Evolutionary conservation across 1,140 invertebrate genomes (phyloP).

Genomic region (Macrostomum lignano): DNA sequence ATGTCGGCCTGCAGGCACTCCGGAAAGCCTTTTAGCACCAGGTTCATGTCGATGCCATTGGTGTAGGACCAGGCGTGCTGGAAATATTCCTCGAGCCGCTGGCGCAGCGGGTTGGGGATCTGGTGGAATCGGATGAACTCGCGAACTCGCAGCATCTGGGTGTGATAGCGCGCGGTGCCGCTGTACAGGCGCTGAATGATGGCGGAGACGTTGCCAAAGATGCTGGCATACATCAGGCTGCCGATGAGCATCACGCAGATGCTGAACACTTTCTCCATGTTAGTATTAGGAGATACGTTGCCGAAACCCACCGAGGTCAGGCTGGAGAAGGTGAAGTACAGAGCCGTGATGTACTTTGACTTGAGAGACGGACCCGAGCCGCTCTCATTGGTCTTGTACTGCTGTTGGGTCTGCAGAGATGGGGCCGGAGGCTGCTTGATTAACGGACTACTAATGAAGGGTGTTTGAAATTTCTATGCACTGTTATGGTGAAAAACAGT

Average conservation of each 20-base stretch:
- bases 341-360: constrained; percentile 49
- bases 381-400: constrained; percentile 9
- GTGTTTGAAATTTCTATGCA: no score
- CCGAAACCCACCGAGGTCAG: constrained; percentile 94
- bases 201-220: constrained; percentile 96
- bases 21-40: constrained; percentile 75
- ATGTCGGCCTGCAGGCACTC: constrained; percentile 99
- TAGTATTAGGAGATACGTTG: constrained; percentile 82
- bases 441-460: no score
- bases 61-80: constrained; percentile 99
- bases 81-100: constrained; percentile 97
- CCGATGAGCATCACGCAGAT: constrained; percentile 97
- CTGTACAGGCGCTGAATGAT: constrained; percentile 99
- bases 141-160: constrained; percentile 96
- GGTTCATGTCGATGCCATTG: constrained; percentile 87
- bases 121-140: constrained; percentile 99
- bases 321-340: constrained; percentile 94
- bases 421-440: no score
- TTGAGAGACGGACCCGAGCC: constrained; percentile 13
- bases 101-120: constrained; percentile 85
- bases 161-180: constrained; percentile 92
- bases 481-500: no score
- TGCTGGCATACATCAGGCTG: constrained; percentile 84
- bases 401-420: constrained; percentile 28
- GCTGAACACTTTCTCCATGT: constrained; percentile 92